Evolutionary conservation across 2,888 invertebrate genomes (phyloP).

Genomic region (Escarpia spicata): DNA sequence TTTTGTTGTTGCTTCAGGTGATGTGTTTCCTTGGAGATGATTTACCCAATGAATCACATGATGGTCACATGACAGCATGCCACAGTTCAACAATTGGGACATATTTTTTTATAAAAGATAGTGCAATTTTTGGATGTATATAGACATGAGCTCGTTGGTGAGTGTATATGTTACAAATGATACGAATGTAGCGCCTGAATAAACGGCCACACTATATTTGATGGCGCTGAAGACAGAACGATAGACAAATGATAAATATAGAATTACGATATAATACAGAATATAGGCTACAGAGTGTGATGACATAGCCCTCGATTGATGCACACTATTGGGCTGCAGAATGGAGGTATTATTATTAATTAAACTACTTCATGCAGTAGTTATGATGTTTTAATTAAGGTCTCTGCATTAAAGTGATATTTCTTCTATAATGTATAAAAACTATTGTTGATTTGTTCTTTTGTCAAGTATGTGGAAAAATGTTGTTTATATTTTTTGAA

Average conservation of each 20-base stretch:
- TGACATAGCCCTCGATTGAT: neutral
- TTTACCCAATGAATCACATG: neutral
- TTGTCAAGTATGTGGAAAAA: neutral
- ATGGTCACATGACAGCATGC: neutral
- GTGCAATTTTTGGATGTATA: neutral
- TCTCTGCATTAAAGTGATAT: neutral
- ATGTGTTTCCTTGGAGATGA: neutral
- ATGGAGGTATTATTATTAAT: neutral
- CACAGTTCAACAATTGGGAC: constrained; percentile 8
- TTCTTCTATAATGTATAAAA: neutral
- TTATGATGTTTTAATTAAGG: neutral
- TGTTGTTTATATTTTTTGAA: neutral
- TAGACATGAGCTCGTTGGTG: constrained; percentile 2
- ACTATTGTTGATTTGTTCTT: neutral
- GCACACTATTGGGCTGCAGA: neutral
- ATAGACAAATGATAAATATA: neutral
- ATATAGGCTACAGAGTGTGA: neutral
- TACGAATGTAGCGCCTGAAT: neutral
- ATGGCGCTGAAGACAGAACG: neutral
- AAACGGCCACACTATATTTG: neutral
- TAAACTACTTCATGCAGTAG: neutral
- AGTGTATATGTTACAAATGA: neutral
- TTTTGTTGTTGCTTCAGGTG: constrained; percentile 9
- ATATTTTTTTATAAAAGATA: neutral
- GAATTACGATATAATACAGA: neutral